These are phyloP conservation scores for Drosophila infuscata DNA, from an alignment of 2,888 invertebrate species.

Conservation along the genomic window DNA sequence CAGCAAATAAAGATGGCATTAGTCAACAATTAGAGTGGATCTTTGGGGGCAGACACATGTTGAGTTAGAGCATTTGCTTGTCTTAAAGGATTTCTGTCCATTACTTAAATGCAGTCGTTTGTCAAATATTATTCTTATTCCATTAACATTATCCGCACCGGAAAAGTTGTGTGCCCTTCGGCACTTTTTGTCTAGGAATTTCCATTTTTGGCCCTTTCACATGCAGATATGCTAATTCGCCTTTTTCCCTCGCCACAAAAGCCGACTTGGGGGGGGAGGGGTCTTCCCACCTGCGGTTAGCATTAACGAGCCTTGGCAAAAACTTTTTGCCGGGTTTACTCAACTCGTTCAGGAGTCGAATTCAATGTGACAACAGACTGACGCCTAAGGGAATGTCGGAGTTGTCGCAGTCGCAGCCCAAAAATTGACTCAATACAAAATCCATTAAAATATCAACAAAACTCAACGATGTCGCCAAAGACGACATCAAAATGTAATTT, in stretches of 20 bases:
- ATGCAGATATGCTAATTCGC: slow-evolving; percentile 35
- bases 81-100: background rate
- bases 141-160: slow-evolving; percentile 5
- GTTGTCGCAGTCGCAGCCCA: slow-evolving; percentile 1
- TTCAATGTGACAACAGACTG: slow-evolving; percentile 69
- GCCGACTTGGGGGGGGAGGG: background rate
- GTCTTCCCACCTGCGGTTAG: slow-evolving; percentile 48
- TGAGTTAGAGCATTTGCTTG: slow-evolving; percentile 10
- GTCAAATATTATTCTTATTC: slow-evolving; percentile 10
- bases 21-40: slow-evolving; percentile 67
- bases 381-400: slow-evolving; percentile 44
- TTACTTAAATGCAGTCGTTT: background rate
- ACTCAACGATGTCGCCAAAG: slow-evolving; percentile 58
- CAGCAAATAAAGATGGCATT: slow-evolving; percentile 38
- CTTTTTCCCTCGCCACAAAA: slow-evolving; percentile 18
- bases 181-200: slow-evolving; percentile 34
- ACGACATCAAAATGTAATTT: slow-evolving; percentile 78
- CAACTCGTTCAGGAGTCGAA: slow-evolving; percentile 58
- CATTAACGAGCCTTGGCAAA: slow-evolving; percentile 39
- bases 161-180: slow-evolving; percentile 11
- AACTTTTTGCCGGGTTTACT: slow-evolving; percentile 25
- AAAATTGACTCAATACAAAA: slow-evolving; percentile 73
- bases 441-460: slow-evolving; percentile 78
- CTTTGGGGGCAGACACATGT: slow-evolving; percentile 36
- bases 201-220: slow-evolving; percentile 18